Conservation (phyloP, 1,140 invertebrate genomes). For the Druon quercuslanigerum region DNA sequence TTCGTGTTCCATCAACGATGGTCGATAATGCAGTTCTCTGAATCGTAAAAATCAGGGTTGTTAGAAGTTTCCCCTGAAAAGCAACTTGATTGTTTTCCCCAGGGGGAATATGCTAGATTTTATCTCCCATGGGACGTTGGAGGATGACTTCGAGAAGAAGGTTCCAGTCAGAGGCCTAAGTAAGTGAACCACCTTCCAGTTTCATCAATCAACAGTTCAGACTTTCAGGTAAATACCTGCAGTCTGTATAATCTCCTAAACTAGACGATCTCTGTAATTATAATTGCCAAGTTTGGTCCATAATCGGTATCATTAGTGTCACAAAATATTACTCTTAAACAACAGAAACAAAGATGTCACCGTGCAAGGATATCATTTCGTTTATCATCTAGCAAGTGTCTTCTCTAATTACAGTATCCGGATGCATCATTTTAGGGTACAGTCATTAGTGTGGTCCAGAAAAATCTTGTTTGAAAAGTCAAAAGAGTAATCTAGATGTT, state of each 20-base stretch:
- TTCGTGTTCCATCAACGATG: not conserved
- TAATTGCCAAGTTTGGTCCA: constrained; percentile 12
- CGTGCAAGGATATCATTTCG: too few species aligned
- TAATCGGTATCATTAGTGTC: not conserved
- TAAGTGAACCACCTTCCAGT: constrained; percentile 20
- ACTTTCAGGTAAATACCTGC: not conserved
- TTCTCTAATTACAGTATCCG: too few species aligned
- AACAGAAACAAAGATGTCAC: too few species aligned
- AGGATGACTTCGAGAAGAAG: constrained; percentile 15
- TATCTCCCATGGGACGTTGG: constrained; percentile 9
- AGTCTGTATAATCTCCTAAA: not conserved
- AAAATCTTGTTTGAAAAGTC: too few species aligned
- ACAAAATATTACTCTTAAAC: not conserved
- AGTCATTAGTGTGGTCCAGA: too few species aligned
- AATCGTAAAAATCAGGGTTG: not conserved
- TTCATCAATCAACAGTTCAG: constrained; percentile 15
- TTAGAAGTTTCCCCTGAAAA: not conserved
- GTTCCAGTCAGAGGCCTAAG: not conserved
- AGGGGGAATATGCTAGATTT: constrained; percentile 6
- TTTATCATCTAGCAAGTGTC: too few species aligned
- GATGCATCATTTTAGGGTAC: too few species aligned
- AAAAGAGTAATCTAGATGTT: too few species aligned
- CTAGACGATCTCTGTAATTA: not conserved
- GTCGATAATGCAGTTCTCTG: not conserved
- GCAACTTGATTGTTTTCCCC: constrained; percentile 11